Conservation (phyloP, 1,140 invertebrate species). For the Drosophila insularis region DNA sequence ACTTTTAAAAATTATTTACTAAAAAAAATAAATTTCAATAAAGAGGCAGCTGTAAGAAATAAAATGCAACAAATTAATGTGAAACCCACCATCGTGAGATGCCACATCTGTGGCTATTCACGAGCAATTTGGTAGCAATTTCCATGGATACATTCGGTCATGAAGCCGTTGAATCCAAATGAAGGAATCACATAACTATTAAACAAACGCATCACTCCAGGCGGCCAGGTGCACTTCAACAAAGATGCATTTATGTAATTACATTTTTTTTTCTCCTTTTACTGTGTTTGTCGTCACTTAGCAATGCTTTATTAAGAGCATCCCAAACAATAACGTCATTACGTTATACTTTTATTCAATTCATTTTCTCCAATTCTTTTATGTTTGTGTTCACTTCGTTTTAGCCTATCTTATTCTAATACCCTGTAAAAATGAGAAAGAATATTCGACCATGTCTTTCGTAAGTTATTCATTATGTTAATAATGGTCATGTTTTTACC, state of each 20-base stretch:
- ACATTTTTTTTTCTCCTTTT: too few species aligned
- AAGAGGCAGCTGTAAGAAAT: slow-evolving; percentile 36
- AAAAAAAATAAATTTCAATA: too few species aligned
- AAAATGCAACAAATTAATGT: neutral
- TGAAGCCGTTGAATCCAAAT: slow-evolving; percentile 88
- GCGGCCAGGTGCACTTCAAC: slow-evolving; percentile 96
- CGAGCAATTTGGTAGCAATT: slow-evolving; percentile 93
- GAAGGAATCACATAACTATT: slow-evolving; percentile 92
- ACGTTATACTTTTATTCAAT: too few species aligned
- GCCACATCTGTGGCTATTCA: slow-evolving; percentile 97
- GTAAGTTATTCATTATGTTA: too few species aligned
- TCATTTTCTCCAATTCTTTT: too few species aligned
- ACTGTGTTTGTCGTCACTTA: slow-evolving; percentile 13
- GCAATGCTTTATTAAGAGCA: slow-evolving; percentile 52
- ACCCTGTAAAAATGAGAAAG: too few species aligned
- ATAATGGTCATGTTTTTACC: too few species aligned
- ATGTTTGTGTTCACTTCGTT: too few species aligned
- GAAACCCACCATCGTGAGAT: too few species aligned
- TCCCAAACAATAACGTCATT: slow-evolving; percentile 70
- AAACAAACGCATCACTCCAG: slow-evolving; percentile 90
- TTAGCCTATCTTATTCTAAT: too few species aligned
- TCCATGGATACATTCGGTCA: slow-evolving; percentile 92
- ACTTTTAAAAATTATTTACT: neutral
- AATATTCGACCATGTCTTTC: too few species aligned
- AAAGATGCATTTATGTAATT: neutral